Conservation (phyloP, 2,797 vertebrate genomes). For the Halcyon smyrnensis region DNA sequence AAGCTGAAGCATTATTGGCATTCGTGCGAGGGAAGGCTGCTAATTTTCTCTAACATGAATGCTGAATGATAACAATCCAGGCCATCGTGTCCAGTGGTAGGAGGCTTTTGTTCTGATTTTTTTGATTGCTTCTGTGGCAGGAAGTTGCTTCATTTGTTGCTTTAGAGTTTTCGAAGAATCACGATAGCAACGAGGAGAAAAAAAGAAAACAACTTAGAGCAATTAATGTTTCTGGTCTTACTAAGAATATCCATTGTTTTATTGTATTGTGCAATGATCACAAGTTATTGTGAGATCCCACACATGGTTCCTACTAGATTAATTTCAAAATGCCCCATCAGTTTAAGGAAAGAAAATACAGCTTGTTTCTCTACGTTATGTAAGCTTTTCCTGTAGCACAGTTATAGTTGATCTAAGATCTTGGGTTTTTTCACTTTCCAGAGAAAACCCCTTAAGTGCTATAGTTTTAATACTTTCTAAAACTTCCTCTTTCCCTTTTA, state of each 20-base stretch:
- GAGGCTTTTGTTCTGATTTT: slow-evolving; percentile 52
- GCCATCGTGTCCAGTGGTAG: not conserved
- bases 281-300: not conserved
- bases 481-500: not conserved
- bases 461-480: not conserved
- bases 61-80: slow-evolving; percentile 18
- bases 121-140: slow-evolving; percentile 51
- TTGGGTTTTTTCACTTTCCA: not conserved
- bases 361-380: not conserved
- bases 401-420: not conserved
- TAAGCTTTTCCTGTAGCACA: not conserved
- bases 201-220: not conserved
- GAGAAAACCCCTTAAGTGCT: not conserved
- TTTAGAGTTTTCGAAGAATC: slow-evolving; percentile 18
- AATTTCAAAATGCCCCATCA: not conserved
- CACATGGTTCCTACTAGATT: not conserved
- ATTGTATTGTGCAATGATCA: not conserved
- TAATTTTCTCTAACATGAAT: not conserved
- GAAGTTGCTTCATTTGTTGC: slow-evolving; percentile 52
- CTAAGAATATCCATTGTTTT: not conserved
- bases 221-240: slow-evolving; percentile 1
- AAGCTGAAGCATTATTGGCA: not conserved
- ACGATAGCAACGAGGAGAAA: slow-evolving; percentile 9
- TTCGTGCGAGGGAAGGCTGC: not conserved
- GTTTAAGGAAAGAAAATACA: not conserved